Evolutionary conservation across 2,113 vertebrate species (phyloP).

Genomic region (Mobula hypostoma): DNA sequence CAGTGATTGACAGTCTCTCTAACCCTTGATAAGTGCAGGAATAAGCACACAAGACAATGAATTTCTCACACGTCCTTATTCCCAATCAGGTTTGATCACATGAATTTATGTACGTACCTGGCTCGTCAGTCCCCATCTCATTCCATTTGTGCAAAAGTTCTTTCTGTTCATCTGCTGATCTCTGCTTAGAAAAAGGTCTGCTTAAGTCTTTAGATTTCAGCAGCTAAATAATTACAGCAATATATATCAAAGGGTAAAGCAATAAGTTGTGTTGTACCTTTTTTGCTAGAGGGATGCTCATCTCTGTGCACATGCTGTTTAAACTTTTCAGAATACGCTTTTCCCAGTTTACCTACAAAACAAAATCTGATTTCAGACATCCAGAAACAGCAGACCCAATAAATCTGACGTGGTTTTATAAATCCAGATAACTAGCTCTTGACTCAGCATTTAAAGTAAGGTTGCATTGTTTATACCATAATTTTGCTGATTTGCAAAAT

Average conservation of each 20-base stretch:
- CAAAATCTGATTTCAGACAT: neutral
- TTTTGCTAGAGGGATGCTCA: slow-evolving; percentile 79
- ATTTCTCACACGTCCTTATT: neutral
- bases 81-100: neutral
- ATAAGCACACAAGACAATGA: neutral
- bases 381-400: neutral
- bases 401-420: neutral
- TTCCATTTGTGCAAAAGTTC: slow-evolving; percentile 93
- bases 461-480: neutral
- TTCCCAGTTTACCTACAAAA: slow-evolving; percentile 84
- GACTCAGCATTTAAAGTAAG: neutral
- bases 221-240: slow-evolving; percentile 16
- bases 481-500: neutral
- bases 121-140: slow-evolving; percentile 97
- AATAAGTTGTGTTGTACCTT: slow-evolving; percentile 61
- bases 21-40: neutral
- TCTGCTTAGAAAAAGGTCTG: slow-evolving; percentile 55
- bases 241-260: slow-evolving; percentile 41
- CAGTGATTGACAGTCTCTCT: neutral
- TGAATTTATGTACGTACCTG: slow-evolving; percentile 70
- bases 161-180: slow-evolving; percentile 78
- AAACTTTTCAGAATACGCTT: slow-evolving; percentile 91
- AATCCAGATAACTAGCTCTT: neutral
- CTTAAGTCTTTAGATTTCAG: neutral
- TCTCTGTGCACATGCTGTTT: slow-evolving; percentile 93